phyloP scores from a whole-genome alignment of 2,888 invertebrate species.

The Sabatieria punctata region DNA sequence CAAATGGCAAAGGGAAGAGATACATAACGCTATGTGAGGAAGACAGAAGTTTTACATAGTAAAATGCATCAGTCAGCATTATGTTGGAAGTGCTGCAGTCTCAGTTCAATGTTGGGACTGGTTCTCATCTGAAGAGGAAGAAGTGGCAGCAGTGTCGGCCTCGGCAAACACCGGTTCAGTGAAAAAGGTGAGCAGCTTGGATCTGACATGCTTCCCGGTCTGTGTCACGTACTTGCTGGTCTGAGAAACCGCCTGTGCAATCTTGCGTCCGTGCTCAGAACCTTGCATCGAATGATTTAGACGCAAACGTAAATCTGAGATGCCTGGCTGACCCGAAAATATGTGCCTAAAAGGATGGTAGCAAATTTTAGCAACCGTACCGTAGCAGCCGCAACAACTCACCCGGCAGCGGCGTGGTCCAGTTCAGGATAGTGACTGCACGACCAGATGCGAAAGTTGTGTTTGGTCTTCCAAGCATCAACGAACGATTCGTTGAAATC shows the following conservation, averaged over 20 bases:
- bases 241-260: slow-evolving; percentile 75
- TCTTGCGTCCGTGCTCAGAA: slow-evolving; percentile 74
- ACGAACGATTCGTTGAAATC: slow-evolving; percentile 69
- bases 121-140: too few relatives aligned
- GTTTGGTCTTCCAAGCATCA: slow-evolving; percentile 63
- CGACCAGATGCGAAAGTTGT: slow-evolving; percentile 71
- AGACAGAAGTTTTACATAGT: too few relatives aligned
- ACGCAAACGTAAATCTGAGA: background rate
- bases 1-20: too few relatives aligned
- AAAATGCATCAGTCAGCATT: too few relatives aligned
- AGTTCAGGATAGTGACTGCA: slow-evolving; percentile 46
- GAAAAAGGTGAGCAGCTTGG: too few relatives aligned
- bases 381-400: slow-evolving; percentile 5
- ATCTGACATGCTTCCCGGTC: slow-evolving; percentile 50
- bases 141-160: too few relatives aligned
- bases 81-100: too few relatives aligned
- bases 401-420: slow-evolving; percentile 47
- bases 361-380: background rate
- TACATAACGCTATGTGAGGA: too few relatives aligned
- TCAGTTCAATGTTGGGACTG: too few relatives aligned
- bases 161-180: too few relatives aligned
- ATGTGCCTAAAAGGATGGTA: background rate
- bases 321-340: background rate
- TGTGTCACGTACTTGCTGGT: slow-evolving; percentile 75
- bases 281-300: slow-evolving; percentile 57